Percentiles rank a stretch among this genome's conserved stretches.
These are phyloP conservation scores for Drosophila nigromelanica DNA, from an alignment of 1,140 invertebrate species.

Conservation along the genomic window DNA sequence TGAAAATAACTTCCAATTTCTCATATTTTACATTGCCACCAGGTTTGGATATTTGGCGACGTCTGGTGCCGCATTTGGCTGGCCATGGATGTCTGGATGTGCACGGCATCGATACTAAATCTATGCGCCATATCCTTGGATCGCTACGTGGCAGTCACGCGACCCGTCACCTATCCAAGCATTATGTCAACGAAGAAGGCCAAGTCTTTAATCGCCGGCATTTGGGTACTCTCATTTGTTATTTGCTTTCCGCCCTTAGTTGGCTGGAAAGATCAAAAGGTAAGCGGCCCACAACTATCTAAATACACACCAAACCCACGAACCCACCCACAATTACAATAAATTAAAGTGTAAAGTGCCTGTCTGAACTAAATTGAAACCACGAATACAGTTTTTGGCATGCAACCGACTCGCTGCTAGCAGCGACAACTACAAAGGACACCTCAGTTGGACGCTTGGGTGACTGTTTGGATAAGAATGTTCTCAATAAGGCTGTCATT, in stretches of 20 bases:
- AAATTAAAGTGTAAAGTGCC: conserved; percentile 28
- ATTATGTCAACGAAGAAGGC: conserved; percentile 95
- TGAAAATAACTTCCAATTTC: background rate
- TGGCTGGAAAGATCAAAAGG: conserved; percentile 94
- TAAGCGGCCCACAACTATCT: conserved; percentile 65
- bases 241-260: conserved; percentile 98
- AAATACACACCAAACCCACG: conserved; percentile 2
- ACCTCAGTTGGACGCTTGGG: conserved; percentile 8
- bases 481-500: conserved; percentile 57
- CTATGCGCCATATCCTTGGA: conserved; percentile 96
- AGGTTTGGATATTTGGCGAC: conserved; percentile 96
- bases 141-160: conserved; percentile 96
- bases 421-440: conserved; percentile 12
- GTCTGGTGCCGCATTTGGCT: conserved; percentile 96
- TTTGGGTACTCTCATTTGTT: conserved; percentile 97
- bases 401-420: conserved; percentile 14
- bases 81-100: conserved; percentile 97
- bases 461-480: conserved; percentile 24
- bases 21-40: conserved; percentile 72
- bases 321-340: conserved; percentile 19
- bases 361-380: conserved; percentile 19
- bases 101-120: conserved; percentile 97
- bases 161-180: conserved; percentile 96
- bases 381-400: conserved; percentile 32
- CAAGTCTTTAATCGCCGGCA: conserved; percentile 93